phyloP scores from a whole-genome alignment of 2,888 invertebrate species.

The Parnassius smintheus region DNA sequence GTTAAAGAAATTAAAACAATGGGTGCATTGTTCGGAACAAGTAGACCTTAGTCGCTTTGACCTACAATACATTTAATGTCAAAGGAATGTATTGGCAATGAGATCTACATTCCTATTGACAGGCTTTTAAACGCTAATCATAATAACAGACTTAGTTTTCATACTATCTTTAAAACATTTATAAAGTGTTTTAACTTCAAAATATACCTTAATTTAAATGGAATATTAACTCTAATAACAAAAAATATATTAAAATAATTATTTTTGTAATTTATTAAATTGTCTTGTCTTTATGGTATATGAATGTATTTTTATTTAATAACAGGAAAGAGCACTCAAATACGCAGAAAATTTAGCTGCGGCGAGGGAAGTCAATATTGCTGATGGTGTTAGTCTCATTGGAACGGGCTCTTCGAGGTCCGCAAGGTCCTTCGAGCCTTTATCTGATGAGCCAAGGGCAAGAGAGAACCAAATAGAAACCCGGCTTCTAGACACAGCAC shows the following conservation, averaged over 20 bases:
- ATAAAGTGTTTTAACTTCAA: no score
- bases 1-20: slow-evolving; percentile 9
- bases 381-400: slow-evolving; percentile 82
- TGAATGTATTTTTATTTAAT: slow-evolving; percentile 6
- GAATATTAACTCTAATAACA: background rate
- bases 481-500: slow-evolving; percentile 86
- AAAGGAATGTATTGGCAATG: slow-evolving; percentile 6
- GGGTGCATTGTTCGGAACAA: slow-evolving; percentile 9
- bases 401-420: slow-evolving; percentile 77
- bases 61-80: slow-evolving; percentile 8
- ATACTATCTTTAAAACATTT: no score
- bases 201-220: no score
- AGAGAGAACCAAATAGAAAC: slow-evolving; percentile 88
- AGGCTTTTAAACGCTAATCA: no score
- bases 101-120: background rate
- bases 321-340: slow-evolving; percentile 85
- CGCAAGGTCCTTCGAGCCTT: slow-evolving; percentile 82
- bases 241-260: background rate
- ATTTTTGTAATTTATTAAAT: background rate
- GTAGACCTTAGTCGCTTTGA: slow-evolving; percentile 10
- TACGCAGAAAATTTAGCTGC: slow-evolving; percentile 82
- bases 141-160: no score
- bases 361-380: slow-evolving; percentile 77
- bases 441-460: slow-evolving; percentile 86
- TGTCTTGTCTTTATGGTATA: no score